A percentile compares a stretch with the other conserved stretches of the same genome.
Evolutionary conservation across 35 echinoderm and acorn worm species (phyloP).

Genomic region (Nesometra sesokonis): DNA sequence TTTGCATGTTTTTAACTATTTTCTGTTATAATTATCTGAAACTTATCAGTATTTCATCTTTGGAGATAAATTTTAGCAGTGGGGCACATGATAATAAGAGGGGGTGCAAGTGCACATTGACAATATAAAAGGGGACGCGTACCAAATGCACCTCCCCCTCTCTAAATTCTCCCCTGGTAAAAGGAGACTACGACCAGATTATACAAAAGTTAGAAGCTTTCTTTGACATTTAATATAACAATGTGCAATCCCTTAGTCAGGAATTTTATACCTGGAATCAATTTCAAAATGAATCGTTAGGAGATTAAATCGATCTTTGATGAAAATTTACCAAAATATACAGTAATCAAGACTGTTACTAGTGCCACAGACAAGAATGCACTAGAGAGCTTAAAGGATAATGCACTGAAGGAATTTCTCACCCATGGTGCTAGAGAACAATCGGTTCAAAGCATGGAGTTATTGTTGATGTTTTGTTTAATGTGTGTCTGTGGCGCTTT

Average conservation of each 20-base stretch:
- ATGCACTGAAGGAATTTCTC: conserved; percentile 15
- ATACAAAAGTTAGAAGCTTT: conserved; percentile 4
- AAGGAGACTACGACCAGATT: neutral
- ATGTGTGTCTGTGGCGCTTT: no score
- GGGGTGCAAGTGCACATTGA: no score
- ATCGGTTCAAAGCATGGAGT: conserved; percentile 12
- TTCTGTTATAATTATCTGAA: no score
- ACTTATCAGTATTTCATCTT: no score
- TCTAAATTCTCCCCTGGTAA: no score
- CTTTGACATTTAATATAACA: conserved; percentile 15
- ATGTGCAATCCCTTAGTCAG: conserved; percentile 9
- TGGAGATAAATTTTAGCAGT: no score
- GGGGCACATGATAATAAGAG: no score
- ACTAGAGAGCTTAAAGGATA: conserved; percentile 10
- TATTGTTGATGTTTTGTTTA: no score
- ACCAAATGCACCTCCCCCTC: no score
- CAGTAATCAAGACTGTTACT: neutral
- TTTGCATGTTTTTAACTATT: no score
- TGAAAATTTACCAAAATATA: conserved; percentile 20
- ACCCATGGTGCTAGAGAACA: conserved; percentile 23
- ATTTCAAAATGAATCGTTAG: conserved; percentile 7
- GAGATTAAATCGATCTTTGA: conserved; percentile 31
- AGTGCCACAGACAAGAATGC: conserved; percentile 14
- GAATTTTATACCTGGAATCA: conserved; percentile 26
- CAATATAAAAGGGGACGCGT: no score